Percentiles rank a stretch among this genome's conserved stretches.
These are phyloP conservation scores for Melieria crassipennis DNA, from an alignment of 2,888 invertebrate genomes.

Conservation along the genomic window DNA sequence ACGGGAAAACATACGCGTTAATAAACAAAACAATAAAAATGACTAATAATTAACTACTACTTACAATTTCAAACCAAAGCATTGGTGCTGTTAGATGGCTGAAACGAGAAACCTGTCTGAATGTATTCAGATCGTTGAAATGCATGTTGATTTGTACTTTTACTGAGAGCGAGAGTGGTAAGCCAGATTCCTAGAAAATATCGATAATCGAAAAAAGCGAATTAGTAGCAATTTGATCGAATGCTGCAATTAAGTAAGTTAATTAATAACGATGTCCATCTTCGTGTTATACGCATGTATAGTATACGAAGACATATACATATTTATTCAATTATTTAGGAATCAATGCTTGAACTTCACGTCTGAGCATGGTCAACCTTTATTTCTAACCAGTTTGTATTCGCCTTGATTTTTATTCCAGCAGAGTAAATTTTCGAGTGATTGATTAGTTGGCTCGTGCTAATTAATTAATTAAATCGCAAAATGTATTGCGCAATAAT, in stretches of 20 bases:
- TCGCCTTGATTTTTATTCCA: no score
- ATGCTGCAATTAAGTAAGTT: background rate
- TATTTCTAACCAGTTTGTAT: no score
- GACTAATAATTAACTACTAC: conserved; percentile 59
- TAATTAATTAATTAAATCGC: no score
- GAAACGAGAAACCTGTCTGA: conserved; percentile 75
- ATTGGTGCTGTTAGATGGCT: conserved; percentile 80
- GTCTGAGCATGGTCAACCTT: no score
- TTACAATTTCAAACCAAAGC: conserved; percentile 91
- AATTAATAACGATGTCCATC: no score
- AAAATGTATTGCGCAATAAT: no score
- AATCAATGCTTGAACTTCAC: no score
- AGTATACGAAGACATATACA: background rate
- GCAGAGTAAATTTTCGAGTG: no score
- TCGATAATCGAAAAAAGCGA: conserved; percentile 38
- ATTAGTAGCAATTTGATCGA: background rate
- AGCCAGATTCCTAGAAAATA: conserved; percentile 72
- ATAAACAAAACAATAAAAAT: no score
- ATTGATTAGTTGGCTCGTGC: no score
- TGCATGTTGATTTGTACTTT: conserved; percentile 91
- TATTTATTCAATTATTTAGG: background rate
- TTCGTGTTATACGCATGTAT: background rate
- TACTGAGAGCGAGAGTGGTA: conserved; percentile 80
- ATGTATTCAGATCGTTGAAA: conserved; percentile 74
- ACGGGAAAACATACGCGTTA: no score